phyloP scores from a whole-genome alignment of 2,797 vertebrate genomes.

The Tolypeutes matacus region DNA sequence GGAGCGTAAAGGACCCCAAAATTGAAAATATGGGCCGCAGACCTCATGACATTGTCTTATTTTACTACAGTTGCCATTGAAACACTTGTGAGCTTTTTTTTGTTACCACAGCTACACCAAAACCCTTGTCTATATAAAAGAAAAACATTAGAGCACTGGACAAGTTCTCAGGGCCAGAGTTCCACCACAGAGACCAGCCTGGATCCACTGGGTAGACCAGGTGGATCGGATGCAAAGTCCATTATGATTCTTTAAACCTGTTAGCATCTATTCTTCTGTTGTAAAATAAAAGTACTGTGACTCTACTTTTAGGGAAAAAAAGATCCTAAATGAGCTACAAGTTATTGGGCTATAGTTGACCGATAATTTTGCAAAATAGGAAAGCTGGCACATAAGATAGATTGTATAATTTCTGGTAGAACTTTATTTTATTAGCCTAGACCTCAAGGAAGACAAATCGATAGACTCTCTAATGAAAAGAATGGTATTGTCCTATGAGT shows the following conservation, averaged over 20 bases:
- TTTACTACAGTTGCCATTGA: neutral
- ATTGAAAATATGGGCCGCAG: constrained; percentile 19
- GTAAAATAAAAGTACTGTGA: neutral
- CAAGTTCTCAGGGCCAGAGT: neutral
- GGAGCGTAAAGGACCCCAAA: constrained; percentile 25
- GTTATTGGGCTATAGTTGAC: neutral
- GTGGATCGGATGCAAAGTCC: neutral
- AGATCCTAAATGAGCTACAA: neutral
- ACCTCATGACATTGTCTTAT: neutral
- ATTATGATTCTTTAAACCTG: neutral
- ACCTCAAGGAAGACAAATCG: neutral
- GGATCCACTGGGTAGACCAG: neutral
- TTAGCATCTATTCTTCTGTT: neutral
- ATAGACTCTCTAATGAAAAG: neutral
- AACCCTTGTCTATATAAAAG: neutral
- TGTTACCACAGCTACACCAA: neutral
- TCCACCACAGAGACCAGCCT: neutral
- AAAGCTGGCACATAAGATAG: neutral
- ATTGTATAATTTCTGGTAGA: neutral
- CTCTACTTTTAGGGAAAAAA: neutral
- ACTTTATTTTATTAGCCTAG: neutral
- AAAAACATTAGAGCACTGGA: neutral
- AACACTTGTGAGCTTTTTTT: neutral
- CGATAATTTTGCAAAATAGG: neutral
- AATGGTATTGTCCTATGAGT: neutral